Conservation (phyloP, 2,797 vertebrate species). For the Myripristis jacobus region DNA sequence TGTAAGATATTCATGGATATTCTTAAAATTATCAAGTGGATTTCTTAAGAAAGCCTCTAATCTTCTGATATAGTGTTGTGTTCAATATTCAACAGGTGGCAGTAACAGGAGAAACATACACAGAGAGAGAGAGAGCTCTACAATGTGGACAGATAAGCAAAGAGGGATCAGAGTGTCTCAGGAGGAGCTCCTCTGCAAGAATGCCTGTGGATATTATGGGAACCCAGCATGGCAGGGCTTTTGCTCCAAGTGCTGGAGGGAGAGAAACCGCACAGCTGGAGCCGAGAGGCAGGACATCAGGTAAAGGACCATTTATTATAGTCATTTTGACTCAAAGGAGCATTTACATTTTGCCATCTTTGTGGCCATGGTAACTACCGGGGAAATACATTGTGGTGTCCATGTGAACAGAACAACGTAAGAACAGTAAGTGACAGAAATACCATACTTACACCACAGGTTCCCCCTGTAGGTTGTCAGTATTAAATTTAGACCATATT, state of each 20-base stretch:
- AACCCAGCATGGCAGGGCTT: slow-evolving; percentile 88
- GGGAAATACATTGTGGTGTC: no score
- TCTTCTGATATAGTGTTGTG: no score
- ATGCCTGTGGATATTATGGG: slow-evolving; percentile 86
- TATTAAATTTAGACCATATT: no score
- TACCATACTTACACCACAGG: no score
- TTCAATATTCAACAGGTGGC: slow-evolving; percentile 34
- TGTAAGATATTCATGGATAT: no score
- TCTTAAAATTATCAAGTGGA: no score
- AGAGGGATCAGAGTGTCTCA: slow-evolving; percentile 82
- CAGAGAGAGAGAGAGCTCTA: slow-evolving; percentile 19
- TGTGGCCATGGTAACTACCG: no score
- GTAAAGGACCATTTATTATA: slow-evolving; percentile 36
- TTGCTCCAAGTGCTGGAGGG: slow-evolving; percentile 89
- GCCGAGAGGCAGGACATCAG: slow-evolving; percentile 65
- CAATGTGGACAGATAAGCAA: slow-evolving; percentile 81
- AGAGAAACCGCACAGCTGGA: slow-evolving; percentile 69
- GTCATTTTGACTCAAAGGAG: neutral
- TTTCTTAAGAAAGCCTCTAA: no score
- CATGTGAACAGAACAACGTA: neutral
- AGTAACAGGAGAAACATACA: neutral
- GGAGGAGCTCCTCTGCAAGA: slow-evolving; percentile 86
- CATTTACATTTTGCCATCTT: neutral
- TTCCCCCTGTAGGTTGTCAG: no score
- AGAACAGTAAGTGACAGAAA: slow-evolving; percentile 1